Base-by-base conservation (phyloP, 2,888 invertebrate species). In the Sturmia bella region DNA sequence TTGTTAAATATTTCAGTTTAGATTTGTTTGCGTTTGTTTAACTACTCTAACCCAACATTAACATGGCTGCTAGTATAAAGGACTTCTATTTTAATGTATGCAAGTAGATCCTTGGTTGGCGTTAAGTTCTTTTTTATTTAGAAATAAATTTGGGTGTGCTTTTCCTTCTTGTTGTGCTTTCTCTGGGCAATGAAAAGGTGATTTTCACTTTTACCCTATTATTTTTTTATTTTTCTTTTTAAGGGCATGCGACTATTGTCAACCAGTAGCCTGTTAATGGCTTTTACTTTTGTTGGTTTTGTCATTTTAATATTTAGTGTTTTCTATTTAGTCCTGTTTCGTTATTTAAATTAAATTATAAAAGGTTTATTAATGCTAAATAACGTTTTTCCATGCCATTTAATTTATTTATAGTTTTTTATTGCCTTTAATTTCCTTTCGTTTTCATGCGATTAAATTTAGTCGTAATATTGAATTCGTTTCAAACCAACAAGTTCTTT, bases 301-400 rank as follows among this genome's bases (percentile, higher is more conserved):
- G 68, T 50, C 66, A 73, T 77, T 78, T 74, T 13, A 19, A 27
- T 70, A n/a, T 61, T 32, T 7, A 50, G n/a, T 17, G 9, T 24
- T 32, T 11, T 50, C 19, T 45, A 12, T 54, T 72, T 64, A 13
- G 3, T 7, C 7, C 6, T 32, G 1, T 12, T 0, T 48, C 37
- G 54, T 17, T 72, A 2, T 69, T 57, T 74, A 70, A 82, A 82
- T 74, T 77, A 78, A 77, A 78, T 82, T 74, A 74, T 66, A 73
- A 77, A 82, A 78, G 50, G 64, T 54, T 59, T 54, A 61, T 75
- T 70, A 70, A 59, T 48, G 59, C 66, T 73, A 73, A 77, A 63
- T 63, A 57, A 57, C 32, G 37, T 68, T 68, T 77, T 81, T 48
- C 41, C 61, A 19, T 3, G n/a, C 11, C 45, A 24, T 68, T 76